These are phyloP conservation scores for Macaria notata DNA, from an alignment of 2,888 invertebrate genomes.

Conservation along the genomic window DNA sequence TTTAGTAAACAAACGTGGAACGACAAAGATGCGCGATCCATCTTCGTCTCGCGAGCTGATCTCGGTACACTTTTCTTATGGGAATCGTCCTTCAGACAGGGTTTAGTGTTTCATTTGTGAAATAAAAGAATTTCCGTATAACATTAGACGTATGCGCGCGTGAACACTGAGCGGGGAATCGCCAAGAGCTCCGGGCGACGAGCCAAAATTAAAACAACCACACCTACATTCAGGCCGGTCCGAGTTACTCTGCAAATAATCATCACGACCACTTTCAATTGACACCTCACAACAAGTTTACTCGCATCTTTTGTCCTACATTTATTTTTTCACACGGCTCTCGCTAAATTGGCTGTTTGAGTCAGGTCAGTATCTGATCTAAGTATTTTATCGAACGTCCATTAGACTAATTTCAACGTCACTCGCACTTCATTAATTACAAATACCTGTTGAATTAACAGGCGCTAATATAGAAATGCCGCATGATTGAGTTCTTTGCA, in stretches of 20 bases:
- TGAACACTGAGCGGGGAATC: constrained; percentile 56
- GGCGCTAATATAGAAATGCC: too few species aligned
- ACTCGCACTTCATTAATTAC: constrained; percentile 8
- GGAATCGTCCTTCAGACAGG: constrained; percentile 22
- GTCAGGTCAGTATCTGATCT: constrained; percentile 5
- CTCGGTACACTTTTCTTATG: constrained; percentile 26
- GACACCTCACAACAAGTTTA: constrained; percentile 30
- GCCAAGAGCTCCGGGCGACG: constrained; percentile 68
- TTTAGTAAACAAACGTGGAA: constrained; percentile 58
- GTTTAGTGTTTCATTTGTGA: constrained; percentile 34
- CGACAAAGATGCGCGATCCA: constrained; percentile 45
- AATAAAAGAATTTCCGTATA: constrained; percentile 49
- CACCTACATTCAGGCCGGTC: constrained; percentile 60
- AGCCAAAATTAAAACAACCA: constrained; percentile 75
- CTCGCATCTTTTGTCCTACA: neutral
- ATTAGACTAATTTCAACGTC: constrained; percentile 13
- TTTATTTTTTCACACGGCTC: constrained; percentile 2
- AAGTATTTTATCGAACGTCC: constrained; percentile 12
- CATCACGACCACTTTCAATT: constrained; percentile 42
- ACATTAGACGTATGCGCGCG: constrained; percentile 54
- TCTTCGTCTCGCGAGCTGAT: constrained; percentile 38
- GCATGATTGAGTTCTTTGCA: too few species aligned
- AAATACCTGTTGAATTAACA: neutral
- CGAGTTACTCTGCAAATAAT: constrained; percentile 50
- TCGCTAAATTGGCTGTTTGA: constrained; percentile 9